Base-by-base conservation (phyloP, 2,888 invertebrate species). In the Mechanitis messenoides region DNA sequence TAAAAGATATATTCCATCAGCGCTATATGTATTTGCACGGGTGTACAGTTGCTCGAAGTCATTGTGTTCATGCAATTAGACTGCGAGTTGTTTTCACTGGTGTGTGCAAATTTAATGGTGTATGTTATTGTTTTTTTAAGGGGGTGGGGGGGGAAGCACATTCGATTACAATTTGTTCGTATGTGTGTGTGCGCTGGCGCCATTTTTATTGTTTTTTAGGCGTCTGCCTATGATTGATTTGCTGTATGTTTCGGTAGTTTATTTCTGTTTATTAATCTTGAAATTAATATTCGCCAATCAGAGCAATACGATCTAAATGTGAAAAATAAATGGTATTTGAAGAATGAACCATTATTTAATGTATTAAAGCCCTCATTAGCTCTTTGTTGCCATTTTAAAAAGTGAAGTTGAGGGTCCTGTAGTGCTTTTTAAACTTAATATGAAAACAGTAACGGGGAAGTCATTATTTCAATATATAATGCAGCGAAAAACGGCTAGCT, bases 41-140 rank as follows among this genome's bases (percentile, higher is more conserved):
- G 33, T 42, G 69, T 72, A 74, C 71, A 74, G 73, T 74, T 74
- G 73, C 72, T 72, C 72, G 74, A 75, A 78, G 74, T 80, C 80
- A 85, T 83, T 85, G 72, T 73, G 76, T 71, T 69, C 72, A 73
- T 66, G 83, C 87, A 87, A 87, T 87, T 87, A 87, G 78, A 75
- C 77, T 69, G 69, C 71, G 74, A 72, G 74, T 72, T 78, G 81
- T 68, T 74, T 70, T 71, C 87, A 84, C 74, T 84, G 74, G 75
- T 74, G 83, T 87, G 88, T 79, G 80, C 77, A 78, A 87, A 83
- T 89, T 89, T 89, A 89, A 89, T 89, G 89, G 86, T 63, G 74
- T 76, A 77, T 76, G 77, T 85, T 83, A 87, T 88, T 88, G 87
- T 88, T 87, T 87, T 83, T 83, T 78, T 68, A 74, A 62, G 68